phyloP scores from a whole-genome alignment of 2,113 vertebrate genomes.

The Sterrhoptilus dennistouni region DNA sequence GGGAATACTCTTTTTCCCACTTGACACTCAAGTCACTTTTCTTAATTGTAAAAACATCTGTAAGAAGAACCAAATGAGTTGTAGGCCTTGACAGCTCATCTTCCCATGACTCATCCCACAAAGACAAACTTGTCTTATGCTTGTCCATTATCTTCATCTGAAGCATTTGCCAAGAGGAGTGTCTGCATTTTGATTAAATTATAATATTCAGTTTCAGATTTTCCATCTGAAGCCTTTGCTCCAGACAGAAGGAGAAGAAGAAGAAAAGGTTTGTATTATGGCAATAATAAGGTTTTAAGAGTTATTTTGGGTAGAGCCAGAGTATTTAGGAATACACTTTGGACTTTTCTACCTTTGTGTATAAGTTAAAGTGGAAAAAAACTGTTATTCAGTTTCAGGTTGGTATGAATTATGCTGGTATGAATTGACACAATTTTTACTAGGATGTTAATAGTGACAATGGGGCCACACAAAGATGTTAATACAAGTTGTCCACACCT shows the following conservation, averaged over 20 bases:
- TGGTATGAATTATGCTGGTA: not conserved
- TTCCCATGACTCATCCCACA: conserved; percentile 31
- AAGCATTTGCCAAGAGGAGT: conserved; percentile 19
- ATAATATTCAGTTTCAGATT: not conserved
- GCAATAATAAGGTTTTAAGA: not conserved
- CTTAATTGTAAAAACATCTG: conserved; percentile 60
- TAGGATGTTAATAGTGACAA: not conserved
- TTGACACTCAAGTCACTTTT: conserved; percentile 52
- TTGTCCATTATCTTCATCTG: conserved; percentile 34
- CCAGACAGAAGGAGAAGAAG: not conserved
- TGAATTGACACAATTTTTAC: not conserved
- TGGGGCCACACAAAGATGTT: not conserved
- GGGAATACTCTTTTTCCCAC: conserved; percentile 43
- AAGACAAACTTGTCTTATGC: conserved; percentile 37
- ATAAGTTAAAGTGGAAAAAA: not conserved
- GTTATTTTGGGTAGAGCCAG: not conserved
- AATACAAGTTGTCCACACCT: not conserved
- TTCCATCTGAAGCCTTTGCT: not conserved
- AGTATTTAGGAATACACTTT: not conserved
- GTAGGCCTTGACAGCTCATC: conserved; percentile 55
- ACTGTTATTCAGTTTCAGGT: not conserved
- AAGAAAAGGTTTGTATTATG: not conserved
- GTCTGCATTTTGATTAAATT: conserved; percentile 21
- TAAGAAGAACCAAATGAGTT: conserved; percentile 45
- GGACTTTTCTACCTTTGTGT: not conserved